Evolutionary conservation across 2,113 vertebrate genomes (phyloP), one percentile per base, ranked within the genome.

Genomic region (Lathamus discolor): DNA sequence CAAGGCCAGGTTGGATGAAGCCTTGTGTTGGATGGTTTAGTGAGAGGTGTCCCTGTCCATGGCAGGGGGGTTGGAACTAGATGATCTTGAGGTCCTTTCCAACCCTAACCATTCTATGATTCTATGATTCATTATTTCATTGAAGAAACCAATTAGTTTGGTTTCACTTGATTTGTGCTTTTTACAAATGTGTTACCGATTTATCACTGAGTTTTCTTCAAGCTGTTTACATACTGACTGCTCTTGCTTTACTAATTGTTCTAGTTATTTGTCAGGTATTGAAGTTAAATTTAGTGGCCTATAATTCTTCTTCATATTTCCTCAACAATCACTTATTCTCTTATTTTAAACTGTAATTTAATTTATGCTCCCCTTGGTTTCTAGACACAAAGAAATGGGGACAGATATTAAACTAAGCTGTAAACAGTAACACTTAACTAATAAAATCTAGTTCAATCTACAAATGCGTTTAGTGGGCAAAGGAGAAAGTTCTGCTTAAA

Each of bases 201-300:
- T 97, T 93, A 95, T 93, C 83, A 80, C 62, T 63, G 83, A 7
- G 2, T 90, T 96, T 94, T 88, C 79, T 92, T 88, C 88, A 88
- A 75, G 63, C 73, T 92, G 87, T 95, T 97, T 96, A 90, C 69
- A 92, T 76, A 95, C 59, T 63, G 92, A 90, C 87, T 96, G 84
- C 76, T 96, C 91, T 94, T 93, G 93, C 93, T 95, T 95, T 88
- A 82, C 93, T 96, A 97, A 96, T 95, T 90, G 66, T 95, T 97
- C 66, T 48, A 92, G 79, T 67, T 96, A 86, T 87, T 93, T 90
- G 77, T 95, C 91, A 92, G 85, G 48, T 93, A 90, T 73, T 79
- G 75, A 93, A 96, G 85, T 86, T 94, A 92, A 86, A 96, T 88
- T 92, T 86, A 94, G 92, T 43, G 57, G 61, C 66, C 46, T 81